These are phyloP conservation scores for Gnathonemus longibarbis DNA, from an alignment of 2,113 vertebrate genomes.

Conservation along the genomic window DNA sequence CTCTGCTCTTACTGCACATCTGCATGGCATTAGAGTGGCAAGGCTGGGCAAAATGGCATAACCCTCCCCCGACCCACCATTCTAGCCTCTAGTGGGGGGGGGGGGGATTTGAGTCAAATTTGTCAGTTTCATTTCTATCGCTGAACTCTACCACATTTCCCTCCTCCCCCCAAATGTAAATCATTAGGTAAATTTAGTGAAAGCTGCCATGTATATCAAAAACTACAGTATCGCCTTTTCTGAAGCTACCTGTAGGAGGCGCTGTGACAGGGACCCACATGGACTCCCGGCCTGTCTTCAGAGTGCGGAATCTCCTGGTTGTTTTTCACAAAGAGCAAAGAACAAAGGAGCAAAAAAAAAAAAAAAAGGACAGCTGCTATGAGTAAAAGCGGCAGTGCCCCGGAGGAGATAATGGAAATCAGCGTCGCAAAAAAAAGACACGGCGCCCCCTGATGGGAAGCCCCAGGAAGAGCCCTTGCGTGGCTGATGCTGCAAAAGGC, in stretches of 20 bases:
- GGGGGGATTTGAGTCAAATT: background rate
- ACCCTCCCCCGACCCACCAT: background rate
- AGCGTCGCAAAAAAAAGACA: background rate
- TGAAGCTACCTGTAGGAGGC: background rate
- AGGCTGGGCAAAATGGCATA: background rate
- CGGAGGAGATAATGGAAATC: background rate
- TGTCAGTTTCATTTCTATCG: background rate
- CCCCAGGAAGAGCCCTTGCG: background rate
- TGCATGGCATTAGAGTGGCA: constrained; percentile 26
- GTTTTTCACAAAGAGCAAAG: background rate
- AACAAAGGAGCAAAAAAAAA: background rate
- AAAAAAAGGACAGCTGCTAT: background rate
- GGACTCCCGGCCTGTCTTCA: background rate
- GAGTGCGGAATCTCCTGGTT: background rate
- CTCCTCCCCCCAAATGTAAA: background rate
- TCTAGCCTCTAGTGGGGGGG: background rate
- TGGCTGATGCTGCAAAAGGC: background rate
- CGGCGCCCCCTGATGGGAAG: background rate
- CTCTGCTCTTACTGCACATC: constrained; percentile 35
- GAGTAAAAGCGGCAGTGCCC: background rate
- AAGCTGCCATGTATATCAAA: background rate
- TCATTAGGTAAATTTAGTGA: background rate
- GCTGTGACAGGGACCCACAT: background rate
- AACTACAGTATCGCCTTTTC: background rate
- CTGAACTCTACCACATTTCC: background rate